Percentiles rank a stretch among this genome's conserved stretches.
Conservation (phyloP, 2,113 vertebrate genomes). For the Pteruthius melanotis region DNA sequence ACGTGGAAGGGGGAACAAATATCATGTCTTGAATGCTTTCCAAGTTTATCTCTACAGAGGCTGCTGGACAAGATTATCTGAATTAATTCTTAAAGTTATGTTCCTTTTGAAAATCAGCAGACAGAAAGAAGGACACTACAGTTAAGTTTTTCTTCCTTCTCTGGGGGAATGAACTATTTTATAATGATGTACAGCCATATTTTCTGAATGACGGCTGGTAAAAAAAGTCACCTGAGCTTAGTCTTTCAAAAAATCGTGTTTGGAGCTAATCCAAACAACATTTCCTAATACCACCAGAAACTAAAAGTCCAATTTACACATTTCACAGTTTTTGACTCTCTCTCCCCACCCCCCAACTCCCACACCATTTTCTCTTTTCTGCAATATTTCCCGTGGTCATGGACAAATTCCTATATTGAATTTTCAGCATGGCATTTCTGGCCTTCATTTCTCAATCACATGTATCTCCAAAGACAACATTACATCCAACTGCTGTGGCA, state of each 20-base stretch:
- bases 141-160: background rate
- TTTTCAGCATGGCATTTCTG: background rate
- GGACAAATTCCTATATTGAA: background rate
- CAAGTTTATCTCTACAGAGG: background rate
- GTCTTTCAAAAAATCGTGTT: background rate
- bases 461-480: background rate
- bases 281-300: background rate
- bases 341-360: accelerated
- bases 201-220: background rate
- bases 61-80: background rate
- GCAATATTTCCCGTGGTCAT: background rate
- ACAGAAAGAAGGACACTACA: background rate
- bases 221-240: background rate
- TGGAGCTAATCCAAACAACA: background rate
- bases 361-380: background rate
- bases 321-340: background rate
- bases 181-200: background rate
- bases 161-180: background rate
- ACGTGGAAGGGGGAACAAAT: background rate
- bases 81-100: background rate
- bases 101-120: background rate
- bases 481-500: background rate
- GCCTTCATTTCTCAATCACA: background rate
- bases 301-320: background rate
- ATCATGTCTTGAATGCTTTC: background rate